These are phyloP conservation scores for Nasonovia ribisnigri DNA, from an alignment of 2,888 invertebrate genomes.

Conservation along the genomic window DNA sequence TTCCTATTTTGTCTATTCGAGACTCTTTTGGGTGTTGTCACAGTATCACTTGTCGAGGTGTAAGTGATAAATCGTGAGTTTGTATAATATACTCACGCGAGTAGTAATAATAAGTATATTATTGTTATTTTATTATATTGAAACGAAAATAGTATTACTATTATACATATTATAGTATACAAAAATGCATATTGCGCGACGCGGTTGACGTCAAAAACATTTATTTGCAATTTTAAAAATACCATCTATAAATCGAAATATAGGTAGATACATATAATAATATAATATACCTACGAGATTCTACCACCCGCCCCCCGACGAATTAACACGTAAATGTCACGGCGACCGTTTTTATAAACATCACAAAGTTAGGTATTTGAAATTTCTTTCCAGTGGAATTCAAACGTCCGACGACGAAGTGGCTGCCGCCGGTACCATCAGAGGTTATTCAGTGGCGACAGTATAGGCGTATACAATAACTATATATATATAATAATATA, in stretches of 20 bases:
- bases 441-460: background rate
- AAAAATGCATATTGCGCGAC: background rate
- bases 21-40: background rate
- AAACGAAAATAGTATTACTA: background rate
- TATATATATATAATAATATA: background rate
- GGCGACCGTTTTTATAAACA: background rate
- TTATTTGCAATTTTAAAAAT: background rate
- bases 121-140: background rate
- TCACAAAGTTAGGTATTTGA: slow-evolving; percentile 21
- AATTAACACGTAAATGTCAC: slow-evolving; percentile 10
- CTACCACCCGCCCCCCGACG: background rate
- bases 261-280: background rate
- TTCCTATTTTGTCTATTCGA: background rate
- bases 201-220: background rate
- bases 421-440: background rate
- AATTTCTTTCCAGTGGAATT: background rate
- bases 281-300: background rate
- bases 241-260: background rate
- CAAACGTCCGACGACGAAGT: background rate
- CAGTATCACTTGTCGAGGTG: background rate
- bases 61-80: background rate
- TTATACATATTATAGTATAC: background rate
- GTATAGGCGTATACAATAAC: background rate
- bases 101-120: background rate
- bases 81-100: background rate